A percentile compares a stretch with the other conserved stretches of the same genome.
phyloP scores from a whole-genome alignment of 2,888 invertebrate genomes.

The Plebejus anna region DNA sequence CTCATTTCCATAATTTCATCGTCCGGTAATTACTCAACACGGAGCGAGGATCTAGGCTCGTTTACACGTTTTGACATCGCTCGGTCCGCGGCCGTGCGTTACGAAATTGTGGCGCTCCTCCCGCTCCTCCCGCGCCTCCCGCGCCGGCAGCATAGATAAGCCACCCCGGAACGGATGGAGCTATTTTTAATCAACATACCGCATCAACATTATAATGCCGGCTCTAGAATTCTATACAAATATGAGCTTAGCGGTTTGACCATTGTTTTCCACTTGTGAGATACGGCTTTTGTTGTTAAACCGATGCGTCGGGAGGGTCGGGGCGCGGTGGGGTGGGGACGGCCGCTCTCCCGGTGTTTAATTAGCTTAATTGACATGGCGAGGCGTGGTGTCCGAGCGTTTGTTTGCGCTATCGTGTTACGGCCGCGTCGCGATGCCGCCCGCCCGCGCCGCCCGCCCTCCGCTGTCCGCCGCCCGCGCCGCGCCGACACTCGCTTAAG shows the following conservation, averaged over 20 bases:
- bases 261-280: slow-evolving; percentile 58
- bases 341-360: slow-evolving; percentile 70
- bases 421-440: slow-evolving; percentile 45
- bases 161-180: slow-evolving; percentile 29
- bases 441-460: slow-evolving; percentile 40
- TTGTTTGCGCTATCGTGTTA: slow-evolving; percentile 76
- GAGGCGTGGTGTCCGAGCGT: slow-evolving; percentile 76
- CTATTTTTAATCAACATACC: slow-evolving; percentile 32
- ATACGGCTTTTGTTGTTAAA: slow-evolving; percentile 65
- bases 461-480: slow-evolving; percentile 38
- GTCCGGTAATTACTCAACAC: slow-evolving; percentile 72
- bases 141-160: slow-evolving; percentile 6
- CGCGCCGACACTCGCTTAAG: slow-evolving; percentile 36
- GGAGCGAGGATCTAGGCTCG: slow-evolving; percentile 56
- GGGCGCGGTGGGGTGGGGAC: slow-evolving; percentile 43
- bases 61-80: slow-evolving; percentile 72
- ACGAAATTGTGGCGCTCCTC: not conserved
- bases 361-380: slow-evolving; percentile 79
- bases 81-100: slow-evolving; percentile 40
- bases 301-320: slow-evolving; percentile 59
- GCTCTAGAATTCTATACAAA: slow-evolving; percentile 36
- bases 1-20: slow-evolving; percentile 80
- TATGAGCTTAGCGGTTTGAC: slow-evolving; percentile 44
- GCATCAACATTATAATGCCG: slow-evolving; percentile 38
- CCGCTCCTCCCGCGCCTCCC: not conserved